phyloP scores from a whole-genome alignment of 2,113 vertebrate genomes.

The Cyanoramphus novaezelandiae region DNA sequence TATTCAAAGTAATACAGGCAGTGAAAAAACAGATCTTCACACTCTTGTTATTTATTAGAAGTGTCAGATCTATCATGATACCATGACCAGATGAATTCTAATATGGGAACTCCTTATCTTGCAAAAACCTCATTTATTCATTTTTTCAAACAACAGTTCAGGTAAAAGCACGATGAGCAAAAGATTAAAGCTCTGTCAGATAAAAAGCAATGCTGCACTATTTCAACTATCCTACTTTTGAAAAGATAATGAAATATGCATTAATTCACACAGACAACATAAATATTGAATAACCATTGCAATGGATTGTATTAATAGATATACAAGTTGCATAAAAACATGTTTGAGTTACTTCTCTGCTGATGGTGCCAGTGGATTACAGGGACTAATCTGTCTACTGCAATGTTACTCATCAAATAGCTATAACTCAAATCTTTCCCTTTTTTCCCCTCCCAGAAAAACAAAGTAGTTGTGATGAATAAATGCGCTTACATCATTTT shows the following conservation, averaged over 20 bases:
- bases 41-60: not conserved
- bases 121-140: not conserved
- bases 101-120: not conserved
- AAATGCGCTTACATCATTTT: not conserved
- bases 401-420: not conserved
- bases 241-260: conserved; percentile 43
- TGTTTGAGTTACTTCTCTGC: conserved; percentile 35
- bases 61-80: not conserved
- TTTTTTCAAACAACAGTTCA: not conserved
- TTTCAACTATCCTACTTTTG: conserved; percentile 44
- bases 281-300: conserved; percentile 54
- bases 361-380: conserved; percentile 22
- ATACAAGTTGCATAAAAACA: conserved; percentile 12
- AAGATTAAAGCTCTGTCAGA: conserved; percentile 44
- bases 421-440: not conserved
- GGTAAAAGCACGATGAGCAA: not conserved
- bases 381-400: conserved; percentile 21
- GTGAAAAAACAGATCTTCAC: not conserved
- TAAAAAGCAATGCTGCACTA: conserved; percentile 30
- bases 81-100: not conserved
- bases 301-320: conserved; percentile 46
- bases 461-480: not conserved
- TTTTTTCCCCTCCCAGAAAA: not conserved
- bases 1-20: not conserved
- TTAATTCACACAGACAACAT: conserved; percentile 20